These are phyloP conservation scores for Perca schrenkii DNA, from an alignment of 2,113 vertebrate genomes.

Conservation along the genomic window DNA sequence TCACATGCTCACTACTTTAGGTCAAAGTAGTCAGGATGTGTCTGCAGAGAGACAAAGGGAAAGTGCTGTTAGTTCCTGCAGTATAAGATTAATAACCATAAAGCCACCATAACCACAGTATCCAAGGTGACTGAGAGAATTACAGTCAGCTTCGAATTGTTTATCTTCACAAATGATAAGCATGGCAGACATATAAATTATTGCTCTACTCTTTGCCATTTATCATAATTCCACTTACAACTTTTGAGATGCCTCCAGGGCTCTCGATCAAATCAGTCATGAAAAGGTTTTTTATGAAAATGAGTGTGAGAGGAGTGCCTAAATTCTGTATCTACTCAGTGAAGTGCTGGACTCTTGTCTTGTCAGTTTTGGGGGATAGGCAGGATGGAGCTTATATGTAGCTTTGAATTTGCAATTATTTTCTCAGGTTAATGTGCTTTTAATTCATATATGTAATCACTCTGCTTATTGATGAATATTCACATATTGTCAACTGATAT, in stretches of 20 bases:
- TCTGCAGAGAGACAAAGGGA: not conserved
- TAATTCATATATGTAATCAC: not conserved
- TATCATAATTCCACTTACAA: not conserved
- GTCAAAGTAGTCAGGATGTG: not conserved
- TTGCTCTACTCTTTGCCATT: slow-evolving; percentile 1
- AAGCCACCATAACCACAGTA: not conserved
- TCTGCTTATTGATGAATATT: not conserved
- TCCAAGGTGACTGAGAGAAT: slow-evolving; percentile 26
- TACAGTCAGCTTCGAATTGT: not conserved
- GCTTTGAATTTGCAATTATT: not conserved
- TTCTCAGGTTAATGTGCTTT: not conserved
- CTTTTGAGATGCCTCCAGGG: not conserved
- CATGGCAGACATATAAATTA: slow-evolving; percentile 13
- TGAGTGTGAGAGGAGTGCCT: not conserved
- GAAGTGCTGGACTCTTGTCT: not conserved
- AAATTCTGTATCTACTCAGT: not conserved
- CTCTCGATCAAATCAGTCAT: not conserved
- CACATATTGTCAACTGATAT: not conserved
- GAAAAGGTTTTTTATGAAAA: not conserved
- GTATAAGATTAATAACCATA: slow-evolving; percentile 1
- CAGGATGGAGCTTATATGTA: not conserved
- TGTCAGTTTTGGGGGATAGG: not conserved
- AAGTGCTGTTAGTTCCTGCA: not conserved
- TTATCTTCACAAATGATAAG: slow-evolving; percentile 20
- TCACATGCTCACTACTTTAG: not conserved